phyloP scores from a whole-genome alignment of 1,140 invertebrate genomes.

The Hormaphis cornu region DNA sequence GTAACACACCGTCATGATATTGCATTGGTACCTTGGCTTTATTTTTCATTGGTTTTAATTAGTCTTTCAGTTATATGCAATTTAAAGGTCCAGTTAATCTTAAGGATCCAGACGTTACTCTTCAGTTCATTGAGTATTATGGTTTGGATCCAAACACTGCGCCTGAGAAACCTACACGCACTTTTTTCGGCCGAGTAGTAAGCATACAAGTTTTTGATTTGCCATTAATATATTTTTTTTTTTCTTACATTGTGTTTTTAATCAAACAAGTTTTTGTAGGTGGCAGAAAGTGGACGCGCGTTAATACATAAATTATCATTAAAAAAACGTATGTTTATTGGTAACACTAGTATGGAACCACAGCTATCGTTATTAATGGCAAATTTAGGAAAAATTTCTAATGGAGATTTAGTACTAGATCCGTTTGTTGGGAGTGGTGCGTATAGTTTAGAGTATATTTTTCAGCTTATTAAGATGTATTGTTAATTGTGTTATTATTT shows the following conservation, averaged over 20 bases:
- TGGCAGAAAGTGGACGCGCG: conserved; percentile 70
- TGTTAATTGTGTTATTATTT: no score
- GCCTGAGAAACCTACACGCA: conserved; percentile 58
- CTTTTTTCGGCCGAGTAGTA: conserved; percentile 81
- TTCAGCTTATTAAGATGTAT: not conserved
- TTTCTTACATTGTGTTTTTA: not conserved
- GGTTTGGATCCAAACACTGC: conserved; percentile 63
- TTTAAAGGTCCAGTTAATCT: conserved; percentile 70
- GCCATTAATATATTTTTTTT: not conserved
- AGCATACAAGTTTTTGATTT: conserved; percentile 38
- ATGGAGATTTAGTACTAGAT: conserved; percentile 72
- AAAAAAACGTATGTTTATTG: conserved; percentile 87
- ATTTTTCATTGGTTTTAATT: conserved; percentile 37
- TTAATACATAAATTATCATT: conserved; percentile 69
- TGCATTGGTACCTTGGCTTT: not conserved
- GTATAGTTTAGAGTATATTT: conserved; percentile 1
- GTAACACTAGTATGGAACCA: conserved; percentile 95
- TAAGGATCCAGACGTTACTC: conserved; percentile 66
- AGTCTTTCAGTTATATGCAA: conserved; percentile 72
- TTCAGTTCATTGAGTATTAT: conserved; percentile 82
- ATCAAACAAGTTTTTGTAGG: conserved; percentile 45
- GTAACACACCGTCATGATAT: conserved; percentile 46
- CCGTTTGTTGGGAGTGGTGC: conserved; percentile 87
- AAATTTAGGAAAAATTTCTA: conserved; percentile 72
- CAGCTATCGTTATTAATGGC: conserved; percentile 86